Base-by-base conservation (phyloP, 2,888 invertebrate species). In the Cremastinae sp. region DNA sequence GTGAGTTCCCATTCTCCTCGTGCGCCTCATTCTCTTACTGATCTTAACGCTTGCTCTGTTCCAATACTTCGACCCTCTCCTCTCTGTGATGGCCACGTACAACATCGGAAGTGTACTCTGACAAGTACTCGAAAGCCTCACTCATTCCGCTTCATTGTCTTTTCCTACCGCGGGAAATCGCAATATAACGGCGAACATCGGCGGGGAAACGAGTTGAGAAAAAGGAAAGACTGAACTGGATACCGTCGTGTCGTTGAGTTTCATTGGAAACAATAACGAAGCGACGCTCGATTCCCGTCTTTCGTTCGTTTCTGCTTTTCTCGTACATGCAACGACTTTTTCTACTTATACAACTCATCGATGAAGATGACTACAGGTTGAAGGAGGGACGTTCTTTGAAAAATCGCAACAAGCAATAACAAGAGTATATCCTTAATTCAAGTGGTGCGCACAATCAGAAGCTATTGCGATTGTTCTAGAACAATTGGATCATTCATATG, bases 221-320 rank as follows among this genome's bases (percentile, higher is more conserved):
- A 72, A 68, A 37, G 51, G 45, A 65, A 3, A 28, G 28, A 28
- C 2, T 28, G 28, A n/a, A n/a, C n/a, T n/a, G 37, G 5, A 55
- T 9, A 28, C 39, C 45, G 35, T 22, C 51, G 22, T 66, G 28
- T 2, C 62, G 43, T 56, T 55, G 47, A 75, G 65, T 71, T 66
- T 71, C 70, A 61, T 66, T 61, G 18, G 41, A 41, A 71, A 75
- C 70, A 75, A 75, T 71, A 75, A 75, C 70, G 28, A 71, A 75
- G 61, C 49, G 65, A 59, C 66, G 59, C 65, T 59, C 59, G 66
- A 75, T 75, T 75, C 59, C 64, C 51, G 58, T 56, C 41, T 62
- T 45, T 37, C 37, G 39, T 59, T 14, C 51, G 28, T 22, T 12
- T 39, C 55, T 70, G 45, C 69, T 65, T 68, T 62, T 16, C 8